Evolutionary conservation across 37 sponge, comb jelly and placozoan genomes (phyloP), one percentile per base, ranked within the genome.

Genomic region (Chondrilla cf. caribensis): DNA sequence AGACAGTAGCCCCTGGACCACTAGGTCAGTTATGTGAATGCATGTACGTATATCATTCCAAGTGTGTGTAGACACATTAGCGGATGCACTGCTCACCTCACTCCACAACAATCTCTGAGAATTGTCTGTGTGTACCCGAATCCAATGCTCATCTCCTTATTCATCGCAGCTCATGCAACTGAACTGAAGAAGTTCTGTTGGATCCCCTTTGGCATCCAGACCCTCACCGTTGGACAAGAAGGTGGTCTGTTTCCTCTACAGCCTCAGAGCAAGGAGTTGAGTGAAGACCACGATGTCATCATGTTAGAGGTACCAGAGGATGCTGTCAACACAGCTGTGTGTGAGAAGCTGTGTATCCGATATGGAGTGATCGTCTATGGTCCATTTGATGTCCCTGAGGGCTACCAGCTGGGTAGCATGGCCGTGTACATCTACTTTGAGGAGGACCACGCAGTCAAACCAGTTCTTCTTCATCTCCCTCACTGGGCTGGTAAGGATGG

Each of bases 341-440:
- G 51, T 47, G 51, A 47, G 6, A 47, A 11, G 51, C 51, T 47
- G 51, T n/a, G 25, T 28, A 62, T 62, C 15, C 64, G 64, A 62
- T 62, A 62, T 62, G 64, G 64, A 29, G 29, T 62, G 15, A 28
- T 28, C 25, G 29, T 62, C 29, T 28, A 19, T n/a, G 64, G 64
- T 62, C 64, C 64, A 62, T 62, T n/a, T n/a, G 64, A 62, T 6
- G 18, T 62, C 5, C 64, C 64, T 62, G 64, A 62, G 29, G 64
- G 64, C 29, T 62, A 62, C 64, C 25, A n/a, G 25, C 64, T 28
- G 5, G 25, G 64, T 28, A 62, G 64, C 29, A 28, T 62, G 64
- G 29, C 64, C 7, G 64, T 62, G 64, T 62, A 62, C 64, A n/a
- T 62, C 29, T 29, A 62, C 29, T 28, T 62, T n/a, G 6, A 62